Percentiles rank a stretch among this genome's conserved stretches.
Evolutionary conservation across 2,797 vertebrate species (phyloP).

Genomic region (Siniperca obscura): DNA sequence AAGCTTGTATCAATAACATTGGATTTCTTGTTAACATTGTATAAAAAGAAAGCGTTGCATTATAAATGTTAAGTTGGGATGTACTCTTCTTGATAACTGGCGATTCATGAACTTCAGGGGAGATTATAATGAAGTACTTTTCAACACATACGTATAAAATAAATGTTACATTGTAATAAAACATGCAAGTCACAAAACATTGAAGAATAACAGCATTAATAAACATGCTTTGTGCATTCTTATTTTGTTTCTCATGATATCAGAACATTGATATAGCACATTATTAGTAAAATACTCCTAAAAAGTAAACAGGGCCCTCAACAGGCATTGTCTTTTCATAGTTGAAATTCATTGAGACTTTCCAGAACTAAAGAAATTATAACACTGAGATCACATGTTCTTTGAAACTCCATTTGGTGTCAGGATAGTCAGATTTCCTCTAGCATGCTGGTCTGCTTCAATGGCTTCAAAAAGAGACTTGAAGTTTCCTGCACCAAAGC

Average conservation of each 20-base stretch:
- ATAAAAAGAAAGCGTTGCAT: slow-evolving; percentile 11
- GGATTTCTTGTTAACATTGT: slow-evolving; percentile 46
- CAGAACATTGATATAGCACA: not conserved
- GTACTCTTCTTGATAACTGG: slow-evolving; percentile 17
- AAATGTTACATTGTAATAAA: slow-evolving; percentile 45
- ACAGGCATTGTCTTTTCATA: slow-evolving; percentile 8
- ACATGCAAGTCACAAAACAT: slow-evolving; percentile 32
- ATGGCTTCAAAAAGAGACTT: slow-evolving; percentile 97
- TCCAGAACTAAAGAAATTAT: not conserved
- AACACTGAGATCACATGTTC: slow-evolving; percentile 70
- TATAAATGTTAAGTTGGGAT: slow-evolving; percentile 3
- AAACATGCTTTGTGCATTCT: slow-evolving; percentile 22
- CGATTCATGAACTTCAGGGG: slow-evolving; percentile 6
- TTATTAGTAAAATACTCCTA: not conserved
- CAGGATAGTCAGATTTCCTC: slow-evolving; percentile 93
- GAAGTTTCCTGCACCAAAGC: slow-evolving; percentile 98
- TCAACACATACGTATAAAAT: slow-evolving; percentile 23
- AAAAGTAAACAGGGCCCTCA: not conserved
- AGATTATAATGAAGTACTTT: slow-evolving; percentile 21
- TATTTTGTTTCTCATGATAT: slow-evolving; percentile 15
- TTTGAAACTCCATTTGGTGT: slow-evolving; percentile 84
- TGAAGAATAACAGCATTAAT: slow-evolving; percentile 27
- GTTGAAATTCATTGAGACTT: not conserved
- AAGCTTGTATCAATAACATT: slow-evolving; percentile 63
- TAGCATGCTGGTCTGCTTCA: slow-evolving; percentile 90